Evolutionary conservation across 2,113 vertebrate species (phyloP).

Genomic region (Nothoprocta pentlandii): DNA sequence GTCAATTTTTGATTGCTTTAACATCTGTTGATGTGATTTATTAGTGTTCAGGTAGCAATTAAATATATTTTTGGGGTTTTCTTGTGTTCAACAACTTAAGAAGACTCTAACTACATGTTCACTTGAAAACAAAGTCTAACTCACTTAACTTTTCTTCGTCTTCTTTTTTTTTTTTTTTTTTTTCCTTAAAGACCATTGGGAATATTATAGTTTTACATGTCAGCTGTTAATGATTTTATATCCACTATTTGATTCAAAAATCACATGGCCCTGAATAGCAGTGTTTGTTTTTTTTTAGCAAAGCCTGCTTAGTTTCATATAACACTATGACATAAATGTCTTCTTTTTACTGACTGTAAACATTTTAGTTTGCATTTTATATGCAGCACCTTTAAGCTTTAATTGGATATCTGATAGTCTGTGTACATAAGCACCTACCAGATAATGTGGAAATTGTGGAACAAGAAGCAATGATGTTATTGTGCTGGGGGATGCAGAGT

Average conservation of each 20-base stretch:
- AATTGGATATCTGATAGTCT: constrained; percentile 72
- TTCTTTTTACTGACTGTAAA: constrained; percentile 67
- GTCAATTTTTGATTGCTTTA: not conserved
- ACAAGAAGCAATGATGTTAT: constrained; percentile 64
- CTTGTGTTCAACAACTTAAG: not conserved
- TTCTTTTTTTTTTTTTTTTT: not conserved
- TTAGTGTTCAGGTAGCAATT: constrained; percentile 17
- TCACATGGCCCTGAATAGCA: constrained; percentile 29
- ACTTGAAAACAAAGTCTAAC: constrained; percentile 4
- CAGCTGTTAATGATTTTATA: constrained; percentile 43
- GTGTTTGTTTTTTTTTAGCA: constrained; percentile 28
- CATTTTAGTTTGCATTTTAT: constrained; percentile 69
- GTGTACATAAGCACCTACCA: constrained; percentile 55
- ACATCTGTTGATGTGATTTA: constrained; percentile 26
- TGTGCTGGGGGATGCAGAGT: constrained; percentile 43
- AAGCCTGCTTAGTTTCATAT: constrained; percentile 59
- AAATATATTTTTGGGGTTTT: not conserved
- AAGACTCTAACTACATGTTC: constrained; percentile 6
- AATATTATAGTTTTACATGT: constrained; percentile 49
- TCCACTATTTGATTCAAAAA: constrained; percentile 42
- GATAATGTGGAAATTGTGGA: constrained; percentile 53
- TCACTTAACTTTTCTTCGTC: not conserved
- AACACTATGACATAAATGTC: constrained; percentile 55
- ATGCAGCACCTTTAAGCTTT: constrained; percentile 63
- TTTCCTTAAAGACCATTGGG: constrained; percentile 19